Evolutionary conservation across 30 jellyfish, hydroid and myxozoan species (phyloP), one percentile per base, ranked within the genome.

Genomic region (Turritopsis rubra): DNA sequence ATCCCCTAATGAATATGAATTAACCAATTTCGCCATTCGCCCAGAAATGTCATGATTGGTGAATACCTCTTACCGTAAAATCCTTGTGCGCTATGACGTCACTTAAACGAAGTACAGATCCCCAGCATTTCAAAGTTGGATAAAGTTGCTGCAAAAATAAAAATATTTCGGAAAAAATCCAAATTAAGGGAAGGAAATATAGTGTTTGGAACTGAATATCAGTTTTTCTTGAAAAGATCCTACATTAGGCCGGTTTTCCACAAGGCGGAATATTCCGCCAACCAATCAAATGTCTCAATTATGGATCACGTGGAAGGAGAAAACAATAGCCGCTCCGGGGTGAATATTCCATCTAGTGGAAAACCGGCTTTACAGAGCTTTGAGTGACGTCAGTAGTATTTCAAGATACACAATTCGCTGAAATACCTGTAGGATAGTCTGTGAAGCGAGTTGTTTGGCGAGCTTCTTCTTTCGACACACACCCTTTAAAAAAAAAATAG

Each of bases 391-490:
- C n/a, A n/a, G n/a, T n/a, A n/a, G n/a, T n/a, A n/a, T n/a, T n/a
- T n/a, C n/a, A n/a, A n/a, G n/a, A n/a, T n/a, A n/a, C n/a, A n/a
- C n/a, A n/a, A n/a, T n/a, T n/a, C n/a, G n/a, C n/a, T n/a, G n/a
- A n/a, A n/a, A n/a, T n/a, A 68, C 77, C 77, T 68, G 77, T 7
- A 68, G 28, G 30, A 68, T 9, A 68, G 28, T 68, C 30, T 68
- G 77, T 9, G 77, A 68, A 1, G 77, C 77, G 19, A 68, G 77
- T 8, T 68, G 28, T 19, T 68, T 68, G 16, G 77, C 77, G 77
- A 7, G 21, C 21, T 68, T 68, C 19, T 22, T 68, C 19, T 68
- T 68, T 68, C 77, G 28, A 68, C 77, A 68, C 28, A 27, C 30
- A 1, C 77, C 77, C 77, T 68, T n/a, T 1, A 16, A 68, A 68